Evolutionary conservation across 1,140 invertebrate genomes (phyloP).

Genomic region (Conus ventricosus): DNA sequence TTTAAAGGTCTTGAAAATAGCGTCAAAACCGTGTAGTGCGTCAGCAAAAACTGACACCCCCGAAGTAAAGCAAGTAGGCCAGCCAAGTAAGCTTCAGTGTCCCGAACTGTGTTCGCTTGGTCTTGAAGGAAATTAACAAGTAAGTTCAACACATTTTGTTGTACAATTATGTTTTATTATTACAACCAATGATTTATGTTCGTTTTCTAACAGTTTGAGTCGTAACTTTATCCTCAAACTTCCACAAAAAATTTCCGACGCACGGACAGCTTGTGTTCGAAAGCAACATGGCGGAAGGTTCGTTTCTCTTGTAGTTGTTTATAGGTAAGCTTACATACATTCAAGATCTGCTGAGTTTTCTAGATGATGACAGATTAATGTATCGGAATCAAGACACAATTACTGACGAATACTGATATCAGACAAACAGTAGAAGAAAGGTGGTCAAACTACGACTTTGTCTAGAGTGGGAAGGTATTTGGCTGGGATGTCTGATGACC

Average conservation of each 20-base stretch:
- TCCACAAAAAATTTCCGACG: conserved; percentile 15
- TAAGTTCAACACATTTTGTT: conserved; percentile 25
- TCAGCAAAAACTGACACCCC: conserved; percentile 8
- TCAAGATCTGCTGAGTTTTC: not conserved
- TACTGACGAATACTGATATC: not conserved
- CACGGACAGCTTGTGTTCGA: conserved; percentile 23
- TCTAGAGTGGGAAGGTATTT: not conserved
- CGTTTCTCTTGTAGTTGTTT: conserved; percentile 26
- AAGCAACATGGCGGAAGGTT: conserved; percentile 39
- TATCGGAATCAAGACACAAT: not conserved
- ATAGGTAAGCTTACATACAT: conserved; percentile 4
- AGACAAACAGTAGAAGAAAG: not conserved
- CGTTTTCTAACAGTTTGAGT: not conserved
- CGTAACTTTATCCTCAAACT: not conserved
- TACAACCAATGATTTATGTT: not conserved
- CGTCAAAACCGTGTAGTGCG: not conserved
- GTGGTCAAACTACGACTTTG: not conserved
- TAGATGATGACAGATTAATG: not conserved
- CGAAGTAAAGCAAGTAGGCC: conserved; percentile 11
- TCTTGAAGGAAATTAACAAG: conserved; percentile 37
- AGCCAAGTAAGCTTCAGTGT: conserved; percentile 20
- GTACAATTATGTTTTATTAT: not conserved
- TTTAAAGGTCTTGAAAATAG: not conserved
- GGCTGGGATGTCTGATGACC: not conserved
- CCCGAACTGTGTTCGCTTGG: conserved; percentile 24